Evolutionary conservation across 1,140 invertebrate species (phyloP).

Genomic region (Bemisia tabaci): DNA sequence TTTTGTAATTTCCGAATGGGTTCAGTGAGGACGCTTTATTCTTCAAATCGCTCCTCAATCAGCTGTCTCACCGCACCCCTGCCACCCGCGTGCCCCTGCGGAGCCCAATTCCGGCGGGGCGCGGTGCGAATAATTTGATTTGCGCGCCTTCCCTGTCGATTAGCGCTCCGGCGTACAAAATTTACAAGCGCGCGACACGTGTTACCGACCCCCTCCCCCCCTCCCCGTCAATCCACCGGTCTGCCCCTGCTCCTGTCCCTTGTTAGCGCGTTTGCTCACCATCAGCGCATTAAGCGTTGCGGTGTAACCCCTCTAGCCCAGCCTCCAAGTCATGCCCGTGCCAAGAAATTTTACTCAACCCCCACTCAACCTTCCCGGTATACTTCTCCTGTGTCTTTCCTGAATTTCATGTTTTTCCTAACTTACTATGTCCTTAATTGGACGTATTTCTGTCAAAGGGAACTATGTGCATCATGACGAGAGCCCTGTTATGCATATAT

Average conservation of each 20-base stretch:
- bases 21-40: background rate
- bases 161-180: slow-evolving; percentile 5
- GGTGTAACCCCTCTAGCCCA: background rate
- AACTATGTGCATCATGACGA: too few relatives aligned
- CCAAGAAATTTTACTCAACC: too few relatives aligned
- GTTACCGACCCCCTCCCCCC: slow-evolving; percentile 1
- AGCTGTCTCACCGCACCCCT: slow-evolving; percentile 1
- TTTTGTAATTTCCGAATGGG: too few relatives aligned
- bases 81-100: background rate
- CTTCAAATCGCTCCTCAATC: background rate
- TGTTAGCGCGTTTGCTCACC: background rate
- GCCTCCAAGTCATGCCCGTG: too few relatives aligned
- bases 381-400: too few relatives aligned
- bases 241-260: too few relatives aligned
- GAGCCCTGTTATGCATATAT: too few relatives aligned
- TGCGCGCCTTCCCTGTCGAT: background rate
- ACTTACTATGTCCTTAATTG: too few relatives aligned
- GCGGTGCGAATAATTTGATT: slow-evolving; percentile 3
- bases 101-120: background rate
- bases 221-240: background rate
- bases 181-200: background rate
- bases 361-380: too few relatives aligned
- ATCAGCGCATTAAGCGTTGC: background rate
- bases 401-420: too few relatives aligned
- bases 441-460: too few relatives aligned